Base-by-base conservation (phyloP, 2,888 invertebrate species). In the Scaptomyza cyrtandrae region DNA sequence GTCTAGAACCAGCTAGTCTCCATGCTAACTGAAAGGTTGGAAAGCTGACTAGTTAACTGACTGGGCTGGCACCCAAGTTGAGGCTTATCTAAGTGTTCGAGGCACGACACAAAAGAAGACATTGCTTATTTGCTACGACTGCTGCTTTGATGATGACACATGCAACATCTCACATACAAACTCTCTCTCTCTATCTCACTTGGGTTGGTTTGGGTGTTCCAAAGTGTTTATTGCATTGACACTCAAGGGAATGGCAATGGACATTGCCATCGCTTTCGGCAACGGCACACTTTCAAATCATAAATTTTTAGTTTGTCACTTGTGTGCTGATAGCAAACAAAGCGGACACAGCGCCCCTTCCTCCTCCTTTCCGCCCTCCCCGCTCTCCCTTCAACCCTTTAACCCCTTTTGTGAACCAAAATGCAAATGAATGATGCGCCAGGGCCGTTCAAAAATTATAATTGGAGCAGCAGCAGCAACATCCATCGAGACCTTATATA, bases 141-240 rank as follows among this genome's bases (percentile, higher is more conserved):
- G 62, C 60, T 85, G 33, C 33, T 33, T 33, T 33, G 87, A 27
- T 64, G 84, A 74, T 87, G 89, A 83, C 89, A 88, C 82, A 83
- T 83, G 85, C 82, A 88, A 84, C 87, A 64, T 60, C 68, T 70
- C 60, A 45, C 44, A 48, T 35, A 43, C 33, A 33, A 41, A 11
- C 48, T 13, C 14, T 7, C 14, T 41, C n/a, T 24, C 24, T 27
- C 61, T 41, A 48, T 27, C 52, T 59, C 27, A 39, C 64, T 54
- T 46, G 39, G 24, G 33, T 61, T 16, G 29, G 33, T 6, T 37
- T 14, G 13, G 44, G 45, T 24, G 52, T 44, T 59, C 65, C 63
- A 77, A 41, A 86, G 86, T 86, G 86, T 86, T 86, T 88, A 86
- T 86, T 86, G 81, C 88, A 79, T 86, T 86, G 80, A 86, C 86